Evolutionary conservation across 1,140 invertebrate genomes (phyloP).

Genomic region (Bombus picipes): DNA sequence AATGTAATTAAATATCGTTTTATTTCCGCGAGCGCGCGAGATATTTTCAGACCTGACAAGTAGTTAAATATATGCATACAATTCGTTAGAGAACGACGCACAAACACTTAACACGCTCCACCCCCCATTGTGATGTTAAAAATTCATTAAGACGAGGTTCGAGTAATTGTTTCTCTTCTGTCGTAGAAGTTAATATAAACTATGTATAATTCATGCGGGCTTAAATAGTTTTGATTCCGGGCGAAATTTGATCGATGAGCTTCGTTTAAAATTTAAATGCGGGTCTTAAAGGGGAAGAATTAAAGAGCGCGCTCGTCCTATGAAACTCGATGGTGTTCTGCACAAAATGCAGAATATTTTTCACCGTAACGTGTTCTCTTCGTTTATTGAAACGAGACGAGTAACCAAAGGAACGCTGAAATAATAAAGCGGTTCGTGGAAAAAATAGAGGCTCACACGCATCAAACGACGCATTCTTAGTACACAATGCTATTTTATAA

Average conservation of each 20-base stretch:
- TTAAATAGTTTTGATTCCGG: slow-evolving; percentile 73
- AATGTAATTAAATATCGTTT: neutral
- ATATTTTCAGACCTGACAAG: neutral
- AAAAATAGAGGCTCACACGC: neutral
- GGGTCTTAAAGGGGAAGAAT: slow-evolving; percentile 60
- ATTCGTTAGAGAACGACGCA: neutral
- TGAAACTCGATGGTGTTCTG: neutral
- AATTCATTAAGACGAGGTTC: slow-evolving; percentile 48
- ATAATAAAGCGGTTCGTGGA: neutral
- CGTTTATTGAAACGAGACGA: neutral
- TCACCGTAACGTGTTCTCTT: neutral
- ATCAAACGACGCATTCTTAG: neutral
- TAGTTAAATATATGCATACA: neutral
- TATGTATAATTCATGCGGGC: slow-evolving; percentile 73
- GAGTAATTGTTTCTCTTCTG: slow-evolving; percentile 51
- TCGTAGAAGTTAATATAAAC: slow-evolving; percentile 53
- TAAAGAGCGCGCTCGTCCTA: slow-evolving; percentile 6
- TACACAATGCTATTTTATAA: neutral
- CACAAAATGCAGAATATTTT: slow-evolving; percentile 1
- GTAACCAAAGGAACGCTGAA: no score
- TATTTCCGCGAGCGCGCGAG: neutral
- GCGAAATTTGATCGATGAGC: slow-evolving; percentile 65
- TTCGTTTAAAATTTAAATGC: slow-evolving; percentile 74
- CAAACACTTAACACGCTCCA: neutral
- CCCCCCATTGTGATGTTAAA: slow-evolving; percentile 18